Conservation (phyloP, 2,888 invertebrate species). For the Lacanobia wlatinum region DNA sequence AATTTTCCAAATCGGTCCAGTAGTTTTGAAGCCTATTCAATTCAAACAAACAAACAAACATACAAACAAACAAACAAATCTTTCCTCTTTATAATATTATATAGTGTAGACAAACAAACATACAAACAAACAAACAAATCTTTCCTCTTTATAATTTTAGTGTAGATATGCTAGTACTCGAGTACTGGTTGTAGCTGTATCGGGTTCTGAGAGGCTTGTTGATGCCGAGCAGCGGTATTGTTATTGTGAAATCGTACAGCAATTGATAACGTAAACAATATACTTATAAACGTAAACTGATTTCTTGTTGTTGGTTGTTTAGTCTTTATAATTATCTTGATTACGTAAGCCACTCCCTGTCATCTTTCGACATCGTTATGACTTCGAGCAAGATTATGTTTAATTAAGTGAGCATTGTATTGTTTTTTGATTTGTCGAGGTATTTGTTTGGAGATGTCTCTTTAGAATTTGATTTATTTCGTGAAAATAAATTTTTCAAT, state of each 20-base stretch:
- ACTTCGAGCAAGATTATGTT: constrained; percentile 67
- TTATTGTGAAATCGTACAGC: constrained; percentile 58
- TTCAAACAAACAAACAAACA: too few relatives aligned
- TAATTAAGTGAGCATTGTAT: constrained; percentile 58
- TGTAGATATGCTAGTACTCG: constrained; percentile 30
- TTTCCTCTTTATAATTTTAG: too few relatives aligned
- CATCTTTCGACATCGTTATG: constrained; percentile 64
- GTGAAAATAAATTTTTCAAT: too few relatives aligned
- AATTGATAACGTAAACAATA: constrained; percentile 61
- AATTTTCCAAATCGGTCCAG: too few relatives aligned
- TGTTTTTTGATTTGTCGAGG: constrained; percentile 20
- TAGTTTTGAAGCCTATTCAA: too few relatives aligned
- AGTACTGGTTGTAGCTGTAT: constrained; percentile 19
- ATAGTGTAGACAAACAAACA: too few relatives aligned
- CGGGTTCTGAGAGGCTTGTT: constrained; percentile 16
- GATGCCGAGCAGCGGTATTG: constrained; percentile 42
- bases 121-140: too few relatives aligned
- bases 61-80: too few relatives aligned
- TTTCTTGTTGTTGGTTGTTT: constrained; percentile 64
- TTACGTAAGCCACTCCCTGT: constrained; percentile 65
- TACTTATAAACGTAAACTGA: constrained; percentile 62
- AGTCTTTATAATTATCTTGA: constrained; percentile 66
- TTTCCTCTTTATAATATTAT: too few relatives aligned
- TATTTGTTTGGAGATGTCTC: constrained; percentile 10
- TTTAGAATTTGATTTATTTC: neutral